Conservation (phyloP, 1,140 invertebrate genomes). For the fruit fly (Drosophila melanogaster) region Release_6_plus_ISO1_MT NT_033777.3:28572001-28572500, state of each 20-base stretch:
- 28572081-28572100: slow-evolving; percentile 70
- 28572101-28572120: slow-evolving; percentile 55
- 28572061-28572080: slow-evolving; percentile 68
- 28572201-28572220: slow-evolving; percentile 77
- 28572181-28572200: slow-evolving; percentile 62
- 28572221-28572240: slow-evolving; percentile 77
- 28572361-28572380: slow-evolving; percentile 68
- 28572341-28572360: slow-evolving; percentile 61
- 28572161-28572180: slow-evolving; percentile 47
- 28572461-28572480: background rate
- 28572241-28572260: slow-evolving; percentile 43
- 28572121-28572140: slow-evolving; percentile 45
- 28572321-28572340: slow-evolving; percentile 78
- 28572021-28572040: slow-evolving; percentile 23
- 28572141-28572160: slow-evolving; percentile 37
- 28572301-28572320: slow-evolving; percentile 55
- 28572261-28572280: background rate
- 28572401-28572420: slow-evolving; percentile 73
- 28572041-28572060: slow-evolving; percentile 48
- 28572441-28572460: slow-evolving; percentile 22
- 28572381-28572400: slow-evolving; percentile 63
- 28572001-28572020: slow-evolving; percentile 51
- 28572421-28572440: slow-evolving; percentile 38
- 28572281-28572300: slow-evolving; percentile 46
- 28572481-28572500: background rate